Evolutionary conservation across 1,140 invertebrate genomes (phyloP).

Genomic region (Propsilocerus akamusi): DNA sequence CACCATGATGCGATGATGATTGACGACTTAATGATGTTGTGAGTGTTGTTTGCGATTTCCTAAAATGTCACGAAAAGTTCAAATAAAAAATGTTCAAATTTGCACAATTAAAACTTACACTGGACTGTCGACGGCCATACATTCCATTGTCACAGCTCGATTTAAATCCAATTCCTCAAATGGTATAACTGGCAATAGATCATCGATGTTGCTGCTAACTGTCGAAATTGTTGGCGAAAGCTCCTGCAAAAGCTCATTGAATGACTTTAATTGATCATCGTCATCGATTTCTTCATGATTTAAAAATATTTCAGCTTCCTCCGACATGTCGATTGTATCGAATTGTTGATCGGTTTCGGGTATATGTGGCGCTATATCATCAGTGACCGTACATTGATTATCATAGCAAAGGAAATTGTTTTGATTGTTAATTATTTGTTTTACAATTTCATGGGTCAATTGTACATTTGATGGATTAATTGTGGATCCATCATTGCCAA

Average conservation of each 20-base stretch:
- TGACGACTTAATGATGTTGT: background rate
- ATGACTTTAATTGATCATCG: conserved; percentile 7
- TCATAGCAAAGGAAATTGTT: conserved; percentile 19
- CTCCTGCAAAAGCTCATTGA: conserved; percentile 1
- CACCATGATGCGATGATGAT: background rate
- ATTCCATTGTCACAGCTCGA: conserved; percentile 19
- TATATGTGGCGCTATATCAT: conserved; percentile 6
- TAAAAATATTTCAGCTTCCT: conserved; percentile 5
- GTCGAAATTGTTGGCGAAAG: conserved; percentile 1
- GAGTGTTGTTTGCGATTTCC: background rate
- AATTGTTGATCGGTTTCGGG: background rate
- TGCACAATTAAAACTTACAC: conserved; percentile 14
- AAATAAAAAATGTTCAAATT: conserved; percentile 7
- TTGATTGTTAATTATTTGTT: conserved; percentile 17
- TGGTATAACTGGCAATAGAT: conserved; percentile 9
- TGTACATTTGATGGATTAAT: conserved; percentile 17
- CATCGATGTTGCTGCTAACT: conserved; percentile 6
- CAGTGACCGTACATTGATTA: conserved; percentile 17
- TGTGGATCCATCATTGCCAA: conserved; percentile 13
- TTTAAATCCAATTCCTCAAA: conserved; percentile 5
- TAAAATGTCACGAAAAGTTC: background rate
- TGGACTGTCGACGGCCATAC: conserved; percentile 13
- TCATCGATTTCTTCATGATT: background rate
- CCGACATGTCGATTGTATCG: background rate
- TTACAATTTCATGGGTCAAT: conserved; percentile 20